These are phyloP conservation scores for Coregonus sp. DNA, from an alignment of 2,797 vertebrate species.

Conservation along the genomic window DNA sequence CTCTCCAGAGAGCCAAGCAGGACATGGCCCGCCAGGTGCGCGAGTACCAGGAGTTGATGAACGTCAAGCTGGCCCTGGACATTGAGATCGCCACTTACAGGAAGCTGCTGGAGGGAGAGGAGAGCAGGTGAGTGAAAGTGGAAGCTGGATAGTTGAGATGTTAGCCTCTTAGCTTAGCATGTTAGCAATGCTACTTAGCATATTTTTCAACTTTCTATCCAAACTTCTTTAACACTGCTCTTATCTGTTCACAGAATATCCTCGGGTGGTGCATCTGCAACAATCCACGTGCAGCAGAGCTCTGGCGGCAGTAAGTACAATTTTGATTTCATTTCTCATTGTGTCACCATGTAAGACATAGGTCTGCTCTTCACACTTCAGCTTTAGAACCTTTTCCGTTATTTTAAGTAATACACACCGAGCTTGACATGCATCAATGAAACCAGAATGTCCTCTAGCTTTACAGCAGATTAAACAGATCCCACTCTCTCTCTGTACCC, in stretches of 20 bases:
- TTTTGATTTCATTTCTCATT: not conserved
- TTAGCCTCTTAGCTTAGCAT: not conserved
- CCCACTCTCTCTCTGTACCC: constrained; percentile 6
- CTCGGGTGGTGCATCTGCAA: constrained; percentile 54
- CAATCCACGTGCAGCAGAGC: constrained; percentile 74
- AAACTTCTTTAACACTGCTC: constrained; percentile 17
- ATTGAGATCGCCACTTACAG: constrained; percentile 88
- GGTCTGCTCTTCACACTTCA: too few species aligned
- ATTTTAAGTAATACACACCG: not conserved
- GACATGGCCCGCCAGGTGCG: constrained; percentile 89
- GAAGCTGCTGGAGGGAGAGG: constrained; percentile 82
- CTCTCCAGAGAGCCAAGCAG: constrained; percentile 88
- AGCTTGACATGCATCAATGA: not conserved
- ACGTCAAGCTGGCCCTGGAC: constrained; percentile 91
- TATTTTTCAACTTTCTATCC: too few species aligned
- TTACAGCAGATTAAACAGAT: not conserved
- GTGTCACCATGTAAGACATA: not conserved
- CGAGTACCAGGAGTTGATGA: constrained; percentile 93
- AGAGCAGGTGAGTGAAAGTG: constrained; percentile 60
- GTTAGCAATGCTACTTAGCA: not conserved
- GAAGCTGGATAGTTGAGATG: not conserved
- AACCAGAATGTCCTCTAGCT: too few species aligned
- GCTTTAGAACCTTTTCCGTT: not conserved
- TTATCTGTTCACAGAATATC: constrained; percentile 58
- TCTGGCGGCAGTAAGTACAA: constrained; percentile 52